Evolutionary conservation across 2,113 vertebrate genomes (phyloP), one percentile per base, ranked within the genome.

Genomic region (Crypturellus undulatus): DNA sequence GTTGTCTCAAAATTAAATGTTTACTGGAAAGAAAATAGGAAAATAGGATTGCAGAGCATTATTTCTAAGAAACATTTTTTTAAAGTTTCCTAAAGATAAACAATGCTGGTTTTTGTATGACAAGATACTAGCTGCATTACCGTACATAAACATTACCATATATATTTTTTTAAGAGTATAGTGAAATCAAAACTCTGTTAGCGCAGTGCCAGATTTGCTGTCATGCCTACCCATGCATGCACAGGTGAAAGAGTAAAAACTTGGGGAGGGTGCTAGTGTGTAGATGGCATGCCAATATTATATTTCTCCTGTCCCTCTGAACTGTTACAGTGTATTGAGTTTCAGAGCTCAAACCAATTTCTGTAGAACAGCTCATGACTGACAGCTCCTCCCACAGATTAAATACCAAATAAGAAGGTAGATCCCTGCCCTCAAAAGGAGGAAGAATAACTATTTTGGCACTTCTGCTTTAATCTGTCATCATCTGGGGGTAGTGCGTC

Each of bases 371-470:
- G 20, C 80, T 54, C 42, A 10, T 89, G 90, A 83, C 8, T 21
- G 64, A 83, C n/a, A n/a, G n/a, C n/a, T 86, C 56, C 2, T 92
- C 10, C 36, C 19, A 75, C 56, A 79, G 87, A 94, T 90, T 86
- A 72, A 68, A 68, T 64, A 79, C n/a, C 64, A 92, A 91, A 64
- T 54, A 45, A 30, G 83, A 30, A 84, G 43, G 47, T 65, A 92
- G 51, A 26, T 71, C 12, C 69, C 5, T 58, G 62, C 84, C 52
- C 30, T 76, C 65, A 52, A 0, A 21, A 16, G 43, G 88, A 88
- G 62, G 63, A 95, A 95, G 64, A 96, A 91, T 96, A 94, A 94
- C 22, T 84, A 8, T 81, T 79, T 81, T 58, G 62, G n/a, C 36
- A 47, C 72, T 84, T 84, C 20, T 88, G 22, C 68, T 88, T 84